Percentiles rank a stretch among this genome's conserved stretches.
These are phyloP conservation scores for Nymphalis polychloros DNA, from an alignment of 2,888 invertebrate genomes.

Conservation along the genomic window DNA sequence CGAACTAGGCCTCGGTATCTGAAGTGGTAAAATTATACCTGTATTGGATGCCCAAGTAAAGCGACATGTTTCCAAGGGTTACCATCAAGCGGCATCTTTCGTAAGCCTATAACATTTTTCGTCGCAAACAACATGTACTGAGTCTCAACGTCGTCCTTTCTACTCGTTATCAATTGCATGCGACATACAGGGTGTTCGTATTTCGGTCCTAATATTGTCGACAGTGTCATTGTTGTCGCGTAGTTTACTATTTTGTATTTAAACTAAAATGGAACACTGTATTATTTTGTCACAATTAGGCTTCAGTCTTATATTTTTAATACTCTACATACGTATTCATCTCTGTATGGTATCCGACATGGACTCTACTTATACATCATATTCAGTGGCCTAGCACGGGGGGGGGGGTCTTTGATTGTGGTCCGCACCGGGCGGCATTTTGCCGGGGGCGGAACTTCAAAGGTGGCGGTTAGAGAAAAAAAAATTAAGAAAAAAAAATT, in stretches of 20 bases:
- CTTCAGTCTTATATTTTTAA: no score
- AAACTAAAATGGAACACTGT: conserved; percentile 63
- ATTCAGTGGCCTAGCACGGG: no score
- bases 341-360: no score
- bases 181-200: conserved; percentile 82
- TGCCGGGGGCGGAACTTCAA: no score
- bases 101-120: conserved; percentile 84
- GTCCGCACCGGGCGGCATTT: no score
- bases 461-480: no score
- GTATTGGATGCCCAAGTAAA: conserved; percentile 84
- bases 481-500: no score
- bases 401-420: no score
- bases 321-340: no score
- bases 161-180: conserved; percentile 64
- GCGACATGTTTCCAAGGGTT: conserved; percentile 86
- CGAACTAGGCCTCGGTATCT: not conserved
- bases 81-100: conserved; percentile 86
- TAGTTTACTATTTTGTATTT: conserved; percentile 87
- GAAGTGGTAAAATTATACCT: conserved; percentile 63
- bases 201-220: conserved; percentile 86
- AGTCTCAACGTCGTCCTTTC: conserved; percentile 45
- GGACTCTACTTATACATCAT: no score
- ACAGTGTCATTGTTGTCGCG: conserved; percentile 83
- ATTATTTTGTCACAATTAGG: no score
- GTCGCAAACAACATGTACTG: conserved; percentile 84